A percentile compares a stretch with the other conserved stretches of the same genome.
phyloP scores from a whole-genome alignment of 2,888 invertebrate species.

The Cheilosia variabilis region DNA sequence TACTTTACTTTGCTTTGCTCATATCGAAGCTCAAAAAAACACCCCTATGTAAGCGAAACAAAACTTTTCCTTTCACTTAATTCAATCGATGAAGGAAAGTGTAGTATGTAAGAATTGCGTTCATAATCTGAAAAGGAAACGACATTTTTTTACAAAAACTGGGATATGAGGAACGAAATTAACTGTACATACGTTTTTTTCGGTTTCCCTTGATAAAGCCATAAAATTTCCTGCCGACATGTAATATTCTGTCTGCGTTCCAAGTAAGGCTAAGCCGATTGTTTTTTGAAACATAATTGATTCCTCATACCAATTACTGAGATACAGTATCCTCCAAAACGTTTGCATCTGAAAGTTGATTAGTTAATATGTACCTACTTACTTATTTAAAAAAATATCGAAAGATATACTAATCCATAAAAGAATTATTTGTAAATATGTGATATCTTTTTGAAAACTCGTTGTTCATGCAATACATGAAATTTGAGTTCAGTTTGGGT shows the following conservation, averaged over 20 bases:
- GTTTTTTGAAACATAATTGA: conserved; percentile 29
- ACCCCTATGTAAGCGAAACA: not conserved
- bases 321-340: conserved; percentile 23
- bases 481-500: too few species aligned
- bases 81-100: conserved; percentile 34
- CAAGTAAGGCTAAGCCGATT: conserved; percentile 10
- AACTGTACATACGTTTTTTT: conserved; percentile 12
- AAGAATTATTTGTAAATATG: too few species aligned
- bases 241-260: conserved; percentile 31
- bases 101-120: conserved; percentile 42
- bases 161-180: not conserved
- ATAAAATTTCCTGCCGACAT: conserved; percentile 44
- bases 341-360: conserved; percentile 3
- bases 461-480: too few species aligned
- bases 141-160: not conserved
- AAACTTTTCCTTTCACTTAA: not conserved
- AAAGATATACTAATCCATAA: too few species aligned
- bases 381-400: too few species aligned
- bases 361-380: too few species aligned
- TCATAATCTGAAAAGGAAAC: conserved; percentile 26
- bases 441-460: too few species aligned
- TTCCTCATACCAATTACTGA: conserved; percentile 34
- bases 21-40: too few species aligned
- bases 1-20: too few species aligned
- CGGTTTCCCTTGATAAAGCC: conserved; percentile 42